Conservation (phyloP, 2,888 invertebrate genomes). For the Coronaproctus castanopsis region DNA sequence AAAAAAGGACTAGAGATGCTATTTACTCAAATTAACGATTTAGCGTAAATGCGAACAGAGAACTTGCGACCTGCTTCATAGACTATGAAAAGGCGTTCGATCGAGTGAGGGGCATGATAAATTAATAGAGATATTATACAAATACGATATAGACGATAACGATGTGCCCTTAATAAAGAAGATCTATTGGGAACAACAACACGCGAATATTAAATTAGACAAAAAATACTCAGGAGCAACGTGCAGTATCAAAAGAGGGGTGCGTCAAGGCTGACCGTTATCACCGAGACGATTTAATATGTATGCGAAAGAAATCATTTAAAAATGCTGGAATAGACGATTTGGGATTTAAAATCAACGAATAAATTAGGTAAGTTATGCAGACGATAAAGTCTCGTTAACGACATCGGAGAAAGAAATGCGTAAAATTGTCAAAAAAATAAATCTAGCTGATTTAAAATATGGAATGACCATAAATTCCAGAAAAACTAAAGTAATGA, state of each 20-base stretch:
- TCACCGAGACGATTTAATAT: background rate
- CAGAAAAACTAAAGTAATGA: background rate
- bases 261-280: background rate
- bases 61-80: background rate
- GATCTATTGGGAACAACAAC: background rate
- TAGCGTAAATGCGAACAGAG: no score
- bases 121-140: background rate
- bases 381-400: background rate
- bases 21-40: background rate
- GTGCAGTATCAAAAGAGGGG: background rate
- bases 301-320: background rate
- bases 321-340: background rate
- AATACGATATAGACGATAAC: background rate
- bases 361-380: background rate
- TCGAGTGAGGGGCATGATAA: background rate
- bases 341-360: background rate
- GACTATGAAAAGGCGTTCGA: background rate
- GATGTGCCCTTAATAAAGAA: background rate
- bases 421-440: background rate
- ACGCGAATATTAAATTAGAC: background rate
- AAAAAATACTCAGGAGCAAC: background rate
- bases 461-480: background rate
- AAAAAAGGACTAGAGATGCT: background rate
- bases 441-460: background rate
- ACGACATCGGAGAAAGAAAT: background rate